Percentiles rank a stretch among this genome's conserved stretches.
Conservation (phyloP, 1,140 invertebrate species). For the Asobara japonica region DNA sequence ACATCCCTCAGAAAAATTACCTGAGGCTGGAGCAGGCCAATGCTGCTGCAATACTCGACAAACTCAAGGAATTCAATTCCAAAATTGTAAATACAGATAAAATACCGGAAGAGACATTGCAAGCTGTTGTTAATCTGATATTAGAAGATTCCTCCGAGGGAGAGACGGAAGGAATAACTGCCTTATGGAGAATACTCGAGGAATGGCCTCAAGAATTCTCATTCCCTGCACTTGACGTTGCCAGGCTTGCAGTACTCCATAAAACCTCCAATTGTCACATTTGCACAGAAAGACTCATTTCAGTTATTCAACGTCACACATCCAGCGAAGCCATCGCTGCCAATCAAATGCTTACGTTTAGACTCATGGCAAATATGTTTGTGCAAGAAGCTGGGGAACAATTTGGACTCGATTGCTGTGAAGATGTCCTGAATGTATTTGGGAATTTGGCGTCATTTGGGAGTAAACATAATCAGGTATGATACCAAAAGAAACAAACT, state of each 20-base stretch:
- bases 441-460: conserved; percentile 66
- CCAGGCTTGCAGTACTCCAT: conserved; percentile 79
- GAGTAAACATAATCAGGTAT: conserved; percentile 76
- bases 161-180: conserved; percentile 63
- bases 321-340: conserved; percentile 65
- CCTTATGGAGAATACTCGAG: conserved; percentile 75
- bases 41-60: conserved; percentile 69
- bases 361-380: conserved; percentile 83
- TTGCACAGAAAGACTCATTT: conserved; percentile 65
- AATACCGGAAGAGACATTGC: conserved; percentile 69
- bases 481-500: not conserved
- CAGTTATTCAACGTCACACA: conserved; percentile 59
- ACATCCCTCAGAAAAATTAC: conserved; percentile 60
- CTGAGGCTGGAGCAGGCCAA: conserved; percentile 77
- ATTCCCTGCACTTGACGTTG: conserved; percentile 88
- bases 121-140: conserved; percentile 72
- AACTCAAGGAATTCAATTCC: conserved; percentile 78
- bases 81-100: conserved; percentile 65
- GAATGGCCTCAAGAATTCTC: conserved; percentile 83
- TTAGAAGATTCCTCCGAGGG: conserved; percentile 54
- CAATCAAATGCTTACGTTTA: conserved; percentile 82
- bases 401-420: conserved; percentile 68
- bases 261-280: conserved; percentile 71
- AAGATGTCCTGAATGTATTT: conserved; percentile 70
- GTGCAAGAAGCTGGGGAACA: conserved; percentile 71